Percentiles rank a stretch among this genome's conserved stretches.
phyloP scores from a whole-genome alignment of 2,888 invertebrate genomes.

The Gastrophysa polygoni region DNA sequence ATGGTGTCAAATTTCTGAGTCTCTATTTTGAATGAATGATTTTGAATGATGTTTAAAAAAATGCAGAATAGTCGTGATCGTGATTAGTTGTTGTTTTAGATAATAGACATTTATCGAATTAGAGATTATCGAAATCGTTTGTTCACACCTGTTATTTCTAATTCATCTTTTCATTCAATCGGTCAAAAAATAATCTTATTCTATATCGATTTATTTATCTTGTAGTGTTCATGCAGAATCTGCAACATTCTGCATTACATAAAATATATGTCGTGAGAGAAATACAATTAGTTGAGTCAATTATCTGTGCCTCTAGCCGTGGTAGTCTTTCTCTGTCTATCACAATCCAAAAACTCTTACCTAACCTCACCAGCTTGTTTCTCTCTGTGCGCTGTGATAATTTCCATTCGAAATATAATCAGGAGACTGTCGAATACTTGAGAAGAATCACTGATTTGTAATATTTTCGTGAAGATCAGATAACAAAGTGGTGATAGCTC shows the following conservation, averaged over 20 bases:
- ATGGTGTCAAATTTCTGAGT: no score
- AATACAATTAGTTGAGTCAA: constrained; percentile 65
- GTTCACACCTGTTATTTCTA: not conserved
- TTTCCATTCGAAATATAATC: constrained; percentile 26
- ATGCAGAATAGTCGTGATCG: constrained; percentile 39
- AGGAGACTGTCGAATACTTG: constrained; percentile 34
- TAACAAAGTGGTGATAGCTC: no score
- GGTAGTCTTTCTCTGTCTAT: constrained; percentile 58
- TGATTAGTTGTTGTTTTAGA: constrained; percentile 49
- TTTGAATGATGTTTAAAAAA: no score
- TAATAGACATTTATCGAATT: constrained; percentile 19
- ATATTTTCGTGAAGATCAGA: no score
- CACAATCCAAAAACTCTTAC: constrained; percentile 45
- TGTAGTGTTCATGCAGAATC: constrained; percentile 53
- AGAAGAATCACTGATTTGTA: no score
- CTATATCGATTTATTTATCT: constrained; percentile 55
- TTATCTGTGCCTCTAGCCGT: constrained; percentile 67
- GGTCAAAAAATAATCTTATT: constrained; percentile 35
- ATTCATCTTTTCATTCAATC: not conserved
- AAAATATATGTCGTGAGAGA: constrained; percentile 59
- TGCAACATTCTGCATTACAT: constrained; percentile 55
- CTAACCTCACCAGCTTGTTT: constrained; percentile 45
- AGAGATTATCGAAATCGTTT: not conserved
- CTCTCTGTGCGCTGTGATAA: constrained; percentile 51
- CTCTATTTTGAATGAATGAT: no score